These are phyloP conservation scores for Drosophila kanapiae DNA, from an alignment of 1,140 invertebrate species.

Conservation along the genomic window DNA sequence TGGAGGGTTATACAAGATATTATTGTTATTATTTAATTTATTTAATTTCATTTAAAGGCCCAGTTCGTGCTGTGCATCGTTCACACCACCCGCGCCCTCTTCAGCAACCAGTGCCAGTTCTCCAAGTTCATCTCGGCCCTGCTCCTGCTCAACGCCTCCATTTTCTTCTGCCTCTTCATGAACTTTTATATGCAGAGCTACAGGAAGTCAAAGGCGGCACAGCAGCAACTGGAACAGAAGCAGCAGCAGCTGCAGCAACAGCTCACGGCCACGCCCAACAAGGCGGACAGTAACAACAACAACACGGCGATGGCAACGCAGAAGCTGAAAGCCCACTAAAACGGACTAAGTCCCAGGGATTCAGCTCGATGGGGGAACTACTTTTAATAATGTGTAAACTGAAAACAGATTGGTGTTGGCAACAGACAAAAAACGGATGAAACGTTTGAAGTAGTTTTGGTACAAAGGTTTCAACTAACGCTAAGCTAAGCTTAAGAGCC, in stretches of 20 bases:
- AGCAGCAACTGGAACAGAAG: constrained; percentile 32
- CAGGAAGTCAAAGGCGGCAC: constrained; percentile 85
- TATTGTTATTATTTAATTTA: neutral
- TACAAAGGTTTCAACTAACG: constrained; percentile 77
- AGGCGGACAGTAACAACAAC: constrained; percentile 58
- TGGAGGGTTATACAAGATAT: neutral
- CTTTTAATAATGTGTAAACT: constrained; percentile 45
- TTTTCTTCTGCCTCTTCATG: constrained; percentile 96
- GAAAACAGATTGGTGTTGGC: constrained; percentile 75
- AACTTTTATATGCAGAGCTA: constrained; percentile 96
- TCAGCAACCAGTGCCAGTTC: constrained; percentile 90
- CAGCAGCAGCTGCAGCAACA: constrained; percentile 17
- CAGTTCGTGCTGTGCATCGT: constrained; percentile 92
- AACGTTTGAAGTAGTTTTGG: constrained; percentile 73
- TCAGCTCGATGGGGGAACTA: constrained; percentile 48
- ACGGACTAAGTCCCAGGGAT: constrained; percentile 35
- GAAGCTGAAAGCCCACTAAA: constrained; percentile 69
- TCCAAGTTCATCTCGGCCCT: constrained; percentile 91
- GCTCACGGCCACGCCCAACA: constrained; percentile 14
- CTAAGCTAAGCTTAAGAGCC: constrained; percentile 73
- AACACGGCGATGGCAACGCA: constrained; percentile 36
- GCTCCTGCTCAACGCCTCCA: constrained; percentile 93
- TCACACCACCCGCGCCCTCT: constrained; percentile 91
- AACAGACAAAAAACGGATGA: constrained; percentile 39
- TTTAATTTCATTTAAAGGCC: constrained; percentile 86